Percentiles rank a stretch among this genome's conserved stretches.
Evolutionary conservation across 2,113 vertebrate genomes (phyloP).

Genomic region (Solenodon paradoxus): DNA sequence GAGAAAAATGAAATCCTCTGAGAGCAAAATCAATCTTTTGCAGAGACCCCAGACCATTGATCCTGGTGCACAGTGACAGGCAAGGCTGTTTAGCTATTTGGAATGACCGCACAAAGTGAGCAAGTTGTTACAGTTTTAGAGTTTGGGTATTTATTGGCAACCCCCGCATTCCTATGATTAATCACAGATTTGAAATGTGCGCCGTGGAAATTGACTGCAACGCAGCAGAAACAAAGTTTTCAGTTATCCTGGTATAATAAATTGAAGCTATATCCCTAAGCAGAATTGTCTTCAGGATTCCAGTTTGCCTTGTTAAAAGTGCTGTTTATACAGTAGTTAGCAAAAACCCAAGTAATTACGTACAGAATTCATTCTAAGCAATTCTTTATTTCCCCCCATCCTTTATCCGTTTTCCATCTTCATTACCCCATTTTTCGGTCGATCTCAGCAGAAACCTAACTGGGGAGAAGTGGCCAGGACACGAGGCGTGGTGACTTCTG

Average conservation of each 20-base stretch:
- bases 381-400: slow-evolving; percentile 59
- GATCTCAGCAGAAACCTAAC: slow-evolving; percentile 77
- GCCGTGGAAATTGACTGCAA: slow-evolving; percentile 86
- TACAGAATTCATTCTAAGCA: slow-evolving; percentile 78
- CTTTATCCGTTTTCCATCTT: slow-evolving; percentile 81
- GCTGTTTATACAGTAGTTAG: slow-evolving; percentile 86
- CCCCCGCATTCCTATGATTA: slow-evolving; percentile 88
- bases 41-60: slow-evolving; percentile 88
- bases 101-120: slow-evolving; percentile 88
- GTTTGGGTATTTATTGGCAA: slow-evolving; percentile 91
- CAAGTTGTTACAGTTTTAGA: slow-evolving; percentile 86
- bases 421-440: slow-evolving; percentile 77
- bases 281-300: slow-evolving; percentile 84
- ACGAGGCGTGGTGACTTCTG: not conserved
- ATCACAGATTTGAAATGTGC: slow-evolving; percentile 88
- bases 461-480: slow-evolving; percentile 35
- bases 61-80: slow-evolving; percentile 87
- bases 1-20: slow-evolving; percentile 89
- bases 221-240: slow-evolving; percentile 85
- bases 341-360: slow-evolving; percentile 84
- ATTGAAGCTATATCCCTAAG: slow-evolving; percentile 84
- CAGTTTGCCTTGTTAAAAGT: slow-evolving; percentile 86
- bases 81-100: slow-evolving; percentile 88
- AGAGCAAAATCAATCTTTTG: slow-evolving; percentile 90
- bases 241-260: slow-evolving; percentile 83